These are phyloP conservation scores for Spongia lamella DNA, from an alignment of 37 sponge, comb jelly and placozoan species.

Conservation along the genomic window DNA sequence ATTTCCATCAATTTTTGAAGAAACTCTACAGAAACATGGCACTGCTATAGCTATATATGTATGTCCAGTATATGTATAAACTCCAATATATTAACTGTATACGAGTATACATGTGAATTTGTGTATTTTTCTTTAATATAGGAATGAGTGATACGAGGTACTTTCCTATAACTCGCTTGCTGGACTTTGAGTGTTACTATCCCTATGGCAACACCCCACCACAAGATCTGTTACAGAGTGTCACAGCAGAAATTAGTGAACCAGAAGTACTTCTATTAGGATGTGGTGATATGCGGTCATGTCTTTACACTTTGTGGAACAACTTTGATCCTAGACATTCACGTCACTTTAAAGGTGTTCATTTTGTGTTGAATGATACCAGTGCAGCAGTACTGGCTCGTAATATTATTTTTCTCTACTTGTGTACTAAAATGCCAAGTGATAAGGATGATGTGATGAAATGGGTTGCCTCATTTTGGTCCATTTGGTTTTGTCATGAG, in stretches of 20 bases:
- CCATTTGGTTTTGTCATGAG: conserved; percentile 56
- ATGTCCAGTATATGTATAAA: too few relatives aligned
- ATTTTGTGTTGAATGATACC: conserved; percentile 40
- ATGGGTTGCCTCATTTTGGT: conserved; percentile 46
- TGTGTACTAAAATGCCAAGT: conserved; percentile 8
- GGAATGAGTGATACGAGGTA: too few relatives aligned
- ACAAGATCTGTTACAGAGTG: conserved; percentile 31
- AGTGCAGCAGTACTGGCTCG: conserved; percentile 41
- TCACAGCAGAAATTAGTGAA: neutral
- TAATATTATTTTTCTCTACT: conserved; percentile 41
- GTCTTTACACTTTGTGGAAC: conserved; percentile 53
- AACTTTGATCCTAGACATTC: conserved; percentile 23
- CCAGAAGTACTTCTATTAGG: conserved; percentile 37
- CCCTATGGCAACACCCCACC: conserved; percentile 44
- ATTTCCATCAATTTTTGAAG: too few relatives aligned
- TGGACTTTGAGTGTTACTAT: conserved; percentile 11
- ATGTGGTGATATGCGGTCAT: conserved; percentile 52
- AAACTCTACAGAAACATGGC: too few relatives aligned
- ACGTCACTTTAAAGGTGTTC: conserved; percentile 19
- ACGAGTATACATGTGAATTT: too few relatives aligned
- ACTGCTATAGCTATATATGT: too few relatives aligned
- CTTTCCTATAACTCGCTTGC: conserved; percentile 30
- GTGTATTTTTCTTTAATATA: too few relatives aligned
- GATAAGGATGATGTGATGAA: neutral
- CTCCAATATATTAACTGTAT: too few relatives aligned